Conservation (phyloP, 2,113 vertebrate species). For the Chloroceryle aenea region DNA sequence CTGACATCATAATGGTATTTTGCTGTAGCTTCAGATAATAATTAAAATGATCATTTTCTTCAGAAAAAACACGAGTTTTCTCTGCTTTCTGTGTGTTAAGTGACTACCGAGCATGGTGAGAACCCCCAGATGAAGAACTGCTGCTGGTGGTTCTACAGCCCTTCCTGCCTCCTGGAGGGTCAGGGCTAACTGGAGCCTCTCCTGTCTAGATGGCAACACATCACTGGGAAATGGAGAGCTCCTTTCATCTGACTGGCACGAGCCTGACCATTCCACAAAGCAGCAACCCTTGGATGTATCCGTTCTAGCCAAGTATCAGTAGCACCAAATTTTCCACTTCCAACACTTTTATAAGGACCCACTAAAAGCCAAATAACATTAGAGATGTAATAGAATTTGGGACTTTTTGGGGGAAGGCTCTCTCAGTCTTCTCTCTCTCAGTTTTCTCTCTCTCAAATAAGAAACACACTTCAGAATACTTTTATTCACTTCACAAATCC, state of each 20-base stretch:
- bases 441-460: background rate
- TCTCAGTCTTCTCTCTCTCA: background rate
- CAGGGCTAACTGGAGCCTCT: background rate
- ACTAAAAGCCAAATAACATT: background rate
- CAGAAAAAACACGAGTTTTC: background rate
- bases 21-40: background rate
- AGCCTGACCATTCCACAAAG: background rate
- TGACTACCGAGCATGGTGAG: background rate
- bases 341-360: background rate
- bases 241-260: background rate
- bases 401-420: background rate
- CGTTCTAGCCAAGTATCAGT: background rate
- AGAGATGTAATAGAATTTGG: background rate
- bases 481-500: background rate
- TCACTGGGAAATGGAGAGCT: background rate
- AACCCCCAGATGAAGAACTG: background rate
- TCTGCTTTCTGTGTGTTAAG: background rate
- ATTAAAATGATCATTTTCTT: background rate
- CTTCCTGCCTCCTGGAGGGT: background rate
- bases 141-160: background rate
- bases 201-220: background rate
- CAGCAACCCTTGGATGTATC: background rate
- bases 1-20: background rate
- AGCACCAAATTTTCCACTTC: background rate
- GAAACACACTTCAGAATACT: background rate